Evolutionary conservation across 2,888 invertebrate species (phyloP), one percentile per base, ranked within the genome.

Genomic region (Torymus auratus): DNA sequence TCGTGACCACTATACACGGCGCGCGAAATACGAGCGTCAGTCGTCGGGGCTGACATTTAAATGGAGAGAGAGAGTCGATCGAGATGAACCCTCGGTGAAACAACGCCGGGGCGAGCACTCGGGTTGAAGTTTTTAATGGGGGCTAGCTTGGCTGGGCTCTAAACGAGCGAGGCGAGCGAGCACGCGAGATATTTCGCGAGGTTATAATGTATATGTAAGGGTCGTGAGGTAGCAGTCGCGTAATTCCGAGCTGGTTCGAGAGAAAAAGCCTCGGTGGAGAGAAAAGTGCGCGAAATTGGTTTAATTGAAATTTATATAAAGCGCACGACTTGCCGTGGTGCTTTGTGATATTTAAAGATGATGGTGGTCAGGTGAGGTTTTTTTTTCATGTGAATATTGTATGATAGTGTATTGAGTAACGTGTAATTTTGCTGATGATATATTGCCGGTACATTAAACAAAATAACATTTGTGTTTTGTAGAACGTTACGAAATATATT

Each of bases 291-390:
- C 28, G 28, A 41, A 15, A 3, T 64, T 10, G 23, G 65, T 23
- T 74, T 68, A 69, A 74, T 79, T 79, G 62, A 69, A 79, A 62
- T 79, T 73, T 73, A 60, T 55, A 74, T 72, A 50, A 72, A 53
- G 15, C 23, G 23, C 15, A 52, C 78, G 50, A 71, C 17, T 58
- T 13, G 13, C 58, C 11, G 2, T 23, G 56, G 52, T 23, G 7
- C 17, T 11, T 15, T 61, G 55, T 23, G 53, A 74, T 74, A 65
- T 67, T 68, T 23, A 10, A 23, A 69, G 14, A n/a, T 69, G 15
- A 69, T 7, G 23, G 17, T 7, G 23, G 17, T 50, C 2, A 28
- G 28, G 20, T 1, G 17, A 67, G 15, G 28, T 28, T 28, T n/a
- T n/a, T n/a, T n/a, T n/a, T n/a, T n/a, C n/a, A 7, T 0, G 7